These are phyloP conservation scores for Sminthurides aquaticus DNA, from an alignment of 2,888 invertebrate genomes.

Conservation along the genomic window DNA sequence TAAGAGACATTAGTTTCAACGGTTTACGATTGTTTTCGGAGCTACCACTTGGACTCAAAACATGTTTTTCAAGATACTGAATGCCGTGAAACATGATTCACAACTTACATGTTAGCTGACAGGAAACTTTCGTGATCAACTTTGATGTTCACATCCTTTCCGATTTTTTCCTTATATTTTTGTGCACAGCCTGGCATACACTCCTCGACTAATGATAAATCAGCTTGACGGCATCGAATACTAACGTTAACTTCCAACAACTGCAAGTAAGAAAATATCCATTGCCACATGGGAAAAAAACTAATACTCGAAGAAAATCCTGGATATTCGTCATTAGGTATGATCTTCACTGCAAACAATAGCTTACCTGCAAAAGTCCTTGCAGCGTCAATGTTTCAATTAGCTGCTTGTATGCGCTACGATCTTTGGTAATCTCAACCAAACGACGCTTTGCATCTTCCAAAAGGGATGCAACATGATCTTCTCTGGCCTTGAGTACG, in stretches of 20 bases:
- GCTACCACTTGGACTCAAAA: too few species aligned
- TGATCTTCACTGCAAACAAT: too few species aligned
- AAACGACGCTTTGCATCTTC: conserved; percentile 86
- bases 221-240: conserved; percentile 72
- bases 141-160: conserved; percentile 64
- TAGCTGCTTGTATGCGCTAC: conserved; percentile 65
- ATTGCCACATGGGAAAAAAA: too few species aligned
- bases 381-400: conserved; percentile 78
- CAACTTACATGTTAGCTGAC: conserved; percentile 55
- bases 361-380: conserved; percentile 68
- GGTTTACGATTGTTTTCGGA: too few species aligned
- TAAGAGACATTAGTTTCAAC: too few species aligned
- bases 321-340: too few species aligned
- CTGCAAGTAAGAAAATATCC: too few species aligned
- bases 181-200: conserved; percentile 57
- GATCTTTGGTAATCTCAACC: conserved; percentile 65
- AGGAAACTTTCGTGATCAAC: conserved; percentile 73
- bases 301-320: too few species aligned
- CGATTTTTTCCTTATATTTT: conserved; percentile 61
- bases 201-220: conserved; percentile 65
- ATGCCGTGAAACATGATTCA: too few species aligned
- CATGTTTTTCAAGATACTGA: too few species aligned
- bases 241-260: conserved; percentile 74
- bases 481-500: conserved; percentile 91
- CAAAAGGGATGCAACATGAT: conserved; percentile 82